Evolutionary conservation across 2,888 invertebrate genomes (phyloP).

Genomic region (Dicyrtoma fusca): DNA sequence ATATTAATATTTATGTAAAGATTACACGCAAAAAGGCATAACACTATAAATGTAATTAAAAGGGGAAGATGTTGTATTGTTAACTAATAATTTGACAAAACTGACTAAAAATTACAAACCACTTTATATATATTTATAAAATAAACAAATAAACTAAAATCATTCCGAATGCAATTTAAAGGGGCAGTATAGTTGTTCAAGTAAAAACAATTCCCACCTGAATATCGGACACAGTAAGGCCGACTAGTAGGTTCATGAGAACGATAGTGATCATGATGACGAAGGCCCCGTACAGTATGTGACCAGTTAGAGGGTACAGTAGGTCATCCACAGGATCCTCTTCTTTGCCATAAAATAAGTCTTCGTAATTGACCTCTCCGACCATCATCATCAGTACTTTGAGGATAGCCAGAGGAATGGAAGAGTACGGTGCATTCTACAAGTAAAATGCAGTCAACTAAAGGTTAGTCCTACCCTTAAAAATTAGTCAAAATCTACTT

Average conservation of each 20-base stretch:
- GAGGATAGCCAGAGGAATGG: slow-evolving; percentile 53
- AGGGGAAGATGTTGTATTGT: too few relatives aligned
- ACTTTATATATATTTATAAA: too few relatives aligned
- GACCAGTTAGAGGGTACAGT: slow-evolving; percentile 50
- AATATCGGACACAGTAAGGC: slow-evolving; percentile 51
- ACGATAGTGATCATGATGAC: slow-evolving; percentile 56
- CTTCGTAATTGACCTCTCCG: slow-evolving; percentile 55
- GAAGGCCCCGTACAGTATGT: slow-evolving; percentile 54
- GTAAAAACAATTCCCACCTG: slow-evolving; percentile 47
- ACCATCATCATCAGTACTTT: slow-evolving; percentile 57
- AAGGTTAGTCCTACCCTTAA: too few relatives aligned
- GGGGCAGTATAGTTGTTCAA: too few relatives aligned
- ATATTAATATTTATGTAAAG: neutral
- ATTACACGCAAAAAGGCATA: too few relatives aligned
- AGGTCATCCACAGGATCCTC: slow-evolving; percentile 41
- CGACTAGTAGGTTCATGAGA: slow-evolving; percentile 49
- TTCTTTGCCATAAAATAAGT: slow-evolving; percentile 55
- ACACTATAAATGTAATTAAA: too few relatives aligned
- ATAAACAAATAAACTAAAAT: too few relatives aligned
- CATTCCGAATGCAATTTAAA: too few relatives aligned
- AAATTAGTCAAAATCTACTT: too few relatives aligned
- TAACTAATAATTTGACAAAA: too few relatives aligned
- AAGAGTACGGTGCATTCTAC: slow-evolving; percentile 53
- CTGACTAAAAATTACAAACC: too few relatives aligned
- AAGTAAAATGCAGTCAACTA: too few relatives aligned